Conservation (phyloP, 2,888 invertebrate species). For the Coleophora deauratella region DNA sequence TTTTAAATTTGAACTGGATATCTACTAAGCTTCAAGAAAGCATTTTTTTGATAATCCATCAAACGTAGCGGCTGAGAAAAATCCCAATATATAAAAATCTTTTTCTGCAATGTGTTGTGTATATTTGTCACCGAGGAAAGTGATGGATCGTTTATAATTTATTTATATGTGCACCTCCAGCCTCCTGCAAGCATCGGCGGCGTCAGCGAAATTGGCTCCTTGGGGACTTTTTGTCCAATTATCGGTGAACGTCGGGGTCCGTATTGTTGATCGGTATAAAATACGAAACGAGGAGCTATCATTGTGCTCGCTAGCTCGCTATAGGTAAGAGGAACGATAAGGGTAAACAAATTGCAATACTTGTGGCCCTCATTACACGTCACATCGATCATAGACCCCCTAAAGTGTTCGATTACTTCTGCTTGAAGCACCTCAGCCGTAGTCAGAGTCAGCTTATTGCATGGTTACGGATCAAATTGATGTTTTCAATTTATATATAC, state of each 20-base stretch:
- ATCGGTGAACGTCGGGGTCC: constrained; percentile 50
- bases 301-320: constrained; percentile 29
- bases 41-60: constrained; percentile 1
- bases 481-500: background rate
- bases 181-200: constrained; percentile 16
- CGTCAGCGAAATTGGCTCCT: constrained; percentile 63
- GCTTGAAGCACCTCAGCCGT: constrained; percentile 30
- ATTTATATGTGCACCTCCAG: constrained; percentile 33
- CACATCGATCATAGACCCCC: constrained; percentile 69
- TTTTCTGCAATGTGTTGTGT: constrained; percentile 21
- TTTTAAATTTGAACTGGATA: too few species aligned
- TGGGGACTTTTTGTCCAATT: constrained; percentile 62
- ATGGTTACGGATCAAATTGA: constrained; percentile 23
- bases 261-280: constrained; percentile 63
- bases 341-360: constrained; percentile 73
- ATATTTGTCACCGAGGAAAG: constrained; percentile 35
- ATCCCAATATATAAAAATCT: constrained; percentile 7
- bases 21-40: too few species aligned
- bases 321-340: constrained; percentile 60
- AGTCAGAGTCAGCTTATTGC: constrained; percentile 21
- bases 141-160: constrained; percentile 55
- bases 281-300: constrained; percentile 54
- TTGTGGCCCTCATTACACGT: constrained; percentile 68
- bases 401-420: constrained; percentile 49
- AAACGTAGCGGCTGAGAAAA: background rate